Conservation (phyloP, 1,140 invertebrate genomes). For the Drosophila prosaltans region DNA sequence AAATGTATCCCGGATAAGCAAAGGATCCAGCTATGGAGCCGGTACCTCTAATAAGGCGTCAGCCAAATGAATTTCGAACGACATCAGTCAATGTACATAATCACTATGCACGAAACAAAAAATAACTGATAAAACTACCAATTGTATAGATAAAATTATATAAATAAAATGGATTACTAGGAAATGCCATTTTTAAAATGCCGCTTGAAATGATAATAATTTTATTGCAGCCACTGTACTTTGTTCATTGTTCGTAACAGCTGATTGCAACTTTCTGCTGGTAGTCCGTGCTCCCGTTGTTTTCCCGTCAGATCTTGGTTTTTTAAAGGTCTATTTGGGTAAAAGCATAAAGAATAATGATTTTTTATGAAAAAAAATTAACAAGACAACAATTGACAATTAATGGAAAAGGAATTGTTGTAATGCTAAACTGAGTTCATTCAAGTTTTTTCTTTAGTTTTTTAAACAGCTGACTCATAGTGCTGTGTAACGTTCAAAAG, state of each 20-base stretch:
- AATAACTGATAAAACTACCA: not conserved
- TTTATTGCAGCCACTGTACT: not conserved
- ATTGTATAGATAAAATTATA: conserved; percentile 8
- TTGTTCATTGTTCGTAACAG: not conserved
- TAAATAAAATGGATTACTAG: not conserved
- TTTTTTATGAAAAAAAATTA: no score
- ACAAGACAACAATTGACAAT: no score
- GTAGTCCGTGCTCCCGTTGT: no score
- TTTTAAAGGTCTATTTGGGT: no score
- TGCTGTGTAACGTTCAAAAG: no score
- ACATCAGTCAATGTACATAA: not conserved
- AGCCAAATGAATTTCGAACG: not conserved
- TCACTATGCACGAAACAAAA: not conserved
- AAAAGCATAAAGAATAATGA: no score
- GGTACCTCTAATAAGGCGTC: conserved; percentile 34
- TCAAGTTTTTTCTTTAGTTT: no score
- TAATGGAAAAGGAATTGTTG: no score
- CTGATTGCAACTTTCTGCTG: not conserved
- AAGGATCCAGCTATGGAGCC: conserved; percentile 89
- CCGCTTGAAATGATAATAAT: not conserved
- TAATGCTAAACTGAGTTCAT: no score
- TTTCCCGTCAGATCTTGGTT: no score
- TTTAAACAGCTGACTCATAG: no score
- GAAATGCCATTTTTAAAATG: not conserved
- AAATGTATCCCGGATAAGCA: conserved; percentile 92